Evolutionary conservation across 2,113 vertebrate species (phyloP), one percentile per base, ranked within the genome.

Genomic region (Martes martes): DNA sequence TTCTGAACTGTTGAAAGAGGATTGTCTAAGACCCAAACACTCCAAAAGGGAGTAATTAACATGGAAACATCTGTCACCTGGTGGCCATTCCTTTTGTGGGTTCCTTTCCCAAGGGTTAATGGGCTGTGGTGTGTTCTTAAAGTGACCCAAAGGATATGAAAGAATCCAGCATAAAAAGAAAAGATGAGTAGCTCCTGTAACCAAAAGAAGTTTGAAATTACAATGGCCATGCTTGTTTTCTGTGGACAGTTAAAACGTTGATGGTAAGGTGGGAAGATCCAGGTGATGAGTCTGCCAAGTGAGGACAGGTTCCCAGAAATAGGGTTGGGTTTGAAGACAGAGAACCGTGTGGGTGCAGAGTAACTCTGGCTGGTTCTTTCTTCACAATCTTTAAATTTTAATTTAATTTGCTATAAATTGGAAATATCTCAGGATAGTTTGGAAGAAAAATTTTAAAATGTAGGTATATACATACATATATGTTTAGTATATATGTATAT

Each of bases 11-110:
- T 23, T 59, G 78, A 61, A 81, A 91, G 24, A 36, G 6, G 24
- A 61, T 78, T 90, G 11, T 84, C 18, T 94, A 61, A 81, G 18
- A 36, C 39, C 55, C n/a, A 73, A 71, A 83, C 11, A 9, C 36
- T 76, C 57, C 50, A 15, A 89, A 79, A 63, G 16, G 67, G 33
- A 82, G 67, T 69, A 65, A 36, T 79, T 91, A 89, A 52, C 61
- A 33, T n/a, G 42, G 91, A 65, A 63, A 76, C 33, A 36, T 57
- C 9, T 39, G 19, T 45, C 81, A 80, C 24, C 57, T n/a, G 33
- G 21, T 7, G 2, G 23, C 63, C 31, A 39, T 13, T 74, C 2
- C 10, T 65, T 67, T 67, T 7, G 1, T n/a, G 33, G 33, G 18
- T n/a, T 67, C 33, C 31, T 67, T n/a, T 67, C 65, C 33, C 33